A percentile compares a stretch with the other conserved stretches of the same genome.
Evolutionary conservation across 2,888 invertebrate species (phyloP).

Genomic region (Dicranocentrus wangi): DNA sequence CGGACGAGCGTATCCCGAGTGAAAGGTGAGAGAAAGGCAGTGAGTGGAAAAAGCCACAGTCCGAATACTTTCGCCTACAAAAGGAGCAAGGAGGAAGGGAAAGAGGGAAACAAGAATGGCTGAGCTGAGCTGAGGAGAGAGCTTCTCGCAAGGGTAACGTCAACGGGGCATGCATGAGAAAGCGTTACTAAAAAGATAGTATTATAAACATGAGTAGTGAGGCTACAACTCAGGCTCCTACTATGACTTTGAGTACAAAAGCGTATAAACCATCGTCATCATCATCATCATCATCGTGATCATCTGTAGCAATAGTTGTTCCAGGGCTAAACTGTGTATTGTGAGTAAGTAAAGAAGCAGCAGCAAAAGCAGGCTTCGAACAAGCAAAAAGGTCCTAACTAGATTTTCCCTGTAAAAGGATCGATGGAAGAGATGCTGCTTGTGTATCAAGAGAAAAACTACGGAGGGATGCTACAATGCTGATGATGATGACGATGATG

Average conservation of each 20-base stretch:
- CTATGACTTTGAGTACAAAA: slow-evolving; percentile 4
- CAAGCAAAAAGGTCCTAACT: slow-evolving; percentile 58
- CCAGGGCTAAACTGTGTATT: background rate
- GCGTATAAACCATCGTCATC: slow-evolving; percentile 17
- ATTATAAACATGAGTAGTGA: no score
- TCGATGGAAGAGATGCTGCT: slow-evolving; percentile 60
- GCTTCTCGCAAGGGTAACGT: background rate
- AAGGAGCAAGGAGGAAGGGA: slow-evolving; percentile 12
- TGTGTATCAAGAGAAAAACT: slow-evolving; percentile 8
- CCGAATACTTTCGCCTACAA: slow-evolving; percentile 33
- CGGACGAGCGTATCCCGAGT: slow-evolving; percentile 55
- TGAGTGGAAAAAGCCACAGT: slow-evolving; percentile 63
- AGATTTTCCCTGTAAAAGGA: slow-evolving; percentile 57
- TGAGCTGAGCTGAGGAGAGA: background rate
- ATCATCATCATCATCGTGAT: slow-evolving; percentile 11
- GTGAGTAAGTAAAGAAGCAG: slow-evolving; percentile 29
- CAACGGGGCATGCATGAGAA: background rate
- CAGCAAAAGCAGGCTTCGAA: slow-evolving; percentile 26
- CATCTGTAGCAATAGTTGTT: slow-evolving; percentile 19
- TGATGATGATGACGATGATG: slow-evolving; percentile 5
- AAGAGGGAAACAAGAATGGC: slow-evolving; percentile 20
- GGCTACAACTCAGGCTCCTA: background rate
- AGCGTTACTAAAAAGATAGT: background rate
- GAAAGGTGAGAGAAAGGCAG: slow-evolving; percentile 61
- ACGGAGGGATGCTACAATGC: background rate